A percentile compares a stretch with the other conserved stretches of the same genome.
These are phyloP conservation scores for Lepus oiostolus DNA, from an alignment of 2,797 vertebrate species.

Conservation along the genomic window DNA sequence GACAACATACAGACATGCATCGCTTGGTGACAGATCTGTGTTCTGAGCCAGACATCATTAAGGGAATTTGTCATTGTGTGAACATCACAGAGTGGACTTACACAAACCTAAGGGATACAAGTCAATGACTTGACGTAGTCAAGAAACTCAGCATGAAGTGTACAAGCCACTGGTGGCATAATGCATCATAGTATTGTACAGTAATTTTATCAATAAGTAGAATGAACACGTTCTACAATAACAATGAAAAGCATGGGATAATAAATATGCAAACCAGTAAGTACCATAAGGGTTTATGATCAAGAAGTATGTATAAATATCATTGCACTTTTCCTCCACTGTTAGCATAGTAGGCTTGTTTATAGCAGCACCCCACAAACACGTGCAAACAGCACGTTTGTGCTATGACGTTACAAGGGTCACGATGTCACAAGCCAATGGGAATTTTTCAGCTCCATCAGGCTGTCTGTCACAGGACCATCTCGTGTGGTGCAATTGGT, in stretches of 20 bases:
- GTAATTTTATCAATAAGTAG: background rate
- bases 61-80: background rate
- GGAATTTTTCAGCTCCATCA: background rate
- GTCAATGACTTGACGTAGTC: background rate
- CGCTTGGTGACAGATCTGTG: background rate
- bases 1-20: background rate
- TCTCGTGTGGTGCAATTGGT: too few species aligned
- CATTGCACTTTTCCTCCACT: too few species aligned
- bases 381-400: background rate
- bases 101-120: background rate
- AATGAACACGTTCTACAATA: background rate
- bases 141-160: background rate
- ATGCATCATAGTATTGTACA: background rate
- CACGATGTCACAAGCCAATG: background rate
- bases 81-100: background rate
- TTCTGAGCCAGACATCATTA: background rate
- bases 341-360: background rate
- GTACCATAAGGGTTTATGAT: too few species aligned
- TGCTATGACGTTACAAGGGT: background rate
- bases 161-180: too few species aligned
- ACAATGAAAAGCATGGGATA: too few species aligned
- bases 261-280: background rate
- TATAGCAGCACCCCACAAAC: background rate
- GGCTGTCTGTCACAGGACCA: too few species aligned
- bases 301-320: background rate